phyloP scores from a whole-genome alignment of 2,113 vertebrate species.

The Nicator chloris region DNA sequence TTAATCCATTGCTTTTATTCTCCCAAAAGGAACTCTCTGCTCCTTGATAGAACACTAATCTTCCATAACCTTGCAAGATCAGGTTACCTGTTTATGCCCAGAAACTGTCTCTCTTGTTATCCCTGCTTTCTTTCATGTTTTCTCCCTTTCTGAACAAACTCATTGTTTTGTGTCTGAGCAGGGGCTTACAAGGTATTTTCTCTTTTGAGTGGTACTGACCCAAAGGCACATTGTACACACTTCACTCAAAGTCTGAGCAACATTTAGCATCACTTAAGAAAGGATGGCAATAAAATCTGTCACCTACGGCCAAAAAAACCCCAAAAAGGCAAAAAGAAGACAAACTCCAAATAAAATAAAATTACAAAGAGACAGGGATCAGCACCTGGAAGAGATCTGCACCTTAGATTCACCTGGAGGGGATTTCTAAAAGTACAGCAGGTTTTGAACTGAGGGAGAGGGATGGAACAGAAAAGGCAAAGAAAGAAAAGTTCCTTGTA shows the following conservation, averaged over 20 bases:
- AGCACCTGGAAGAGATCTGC: background rate
- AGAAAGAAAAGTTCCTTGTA: background rate
- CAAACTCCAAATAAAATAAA: background rate
- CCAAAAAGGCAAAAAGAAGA: background rate
- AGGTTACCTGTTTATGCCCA: conserved; percentile 70
- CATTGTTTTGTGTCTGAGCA: conserved; percentile 68
- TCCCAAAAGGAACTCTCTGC: conserved; percentile 55
- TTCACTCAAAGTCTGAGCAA: conserved; percentile 19
- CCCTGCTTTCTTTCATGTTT: conserved; percentile 59
- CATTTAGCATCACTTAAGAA: conserved; percentile 12
- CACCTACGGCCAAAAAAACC: background rate
- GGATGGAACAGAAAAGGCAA: background rate
- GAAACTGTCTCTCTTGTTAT: conserved; percentile 65
- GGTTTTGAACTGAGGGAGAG: background rate
- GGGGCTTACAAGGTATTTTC: conserved; percentile 52
- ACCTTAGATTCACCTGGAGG: background rate
- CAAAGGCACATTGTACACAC: background rate
- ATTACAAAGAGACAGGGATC: background rate
- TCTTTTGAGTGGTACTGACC: conserved; percentile 53
- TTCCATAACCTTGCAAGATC: conserved; percentile 72
- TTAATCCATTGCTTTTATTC: conserved; percentile 64
- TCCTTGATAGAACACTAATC: conserved; percentile 70
- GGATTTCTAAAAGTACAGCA: background rate
- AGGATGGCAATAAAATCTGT: background rate
- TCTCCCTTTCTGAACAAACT: conserved; percentile 46